A percentile compares a stretch with the other conserved stretches of the same genome.
These are phyloP conservation scores for Microtus pennsylvanicus DNA, from an alignment of 2,113 vertebrate genomes.

Conservation along the genomic window DNA sequence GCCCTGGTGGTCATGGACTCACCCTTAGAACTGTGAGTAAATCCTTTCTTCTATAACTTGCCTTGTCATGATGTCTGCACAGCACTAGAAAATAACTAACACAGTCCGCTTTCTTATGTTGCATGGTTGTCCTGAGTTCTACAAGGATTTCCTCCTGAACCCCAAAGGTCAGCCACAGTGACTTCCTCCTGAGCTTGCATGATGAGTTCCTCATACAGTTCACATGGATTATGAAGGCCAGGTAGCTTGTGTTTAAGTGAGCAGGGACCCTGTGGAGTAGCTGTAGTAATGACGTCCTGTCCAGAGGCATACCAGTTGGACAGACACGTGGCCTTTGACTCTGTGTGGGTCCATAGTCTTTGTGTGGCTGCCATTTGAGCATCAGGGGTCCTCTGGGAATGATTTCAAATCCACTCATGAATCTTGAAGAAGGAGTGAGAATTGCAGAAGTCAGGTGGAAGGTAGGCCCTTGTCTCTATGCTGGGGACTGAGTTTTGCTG, in stretches of 20 bases:
- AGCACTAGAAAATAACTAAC: not conserved
- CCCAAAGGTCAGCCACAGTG: not conserved
- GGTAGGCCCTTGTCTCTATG: not conserved
- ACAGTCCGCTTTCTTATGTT: not conserved
- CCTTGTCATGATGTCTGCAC: not conserved
- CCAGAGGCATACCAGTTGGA: not conserved
- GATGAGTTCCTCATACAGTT: not conserved
- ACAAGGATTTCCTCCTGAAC: not conserved
- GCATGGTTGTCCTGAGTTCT: not conserved
- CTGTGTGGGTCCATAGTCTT: not conserved
- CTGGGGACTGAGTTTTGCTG: not conserved
- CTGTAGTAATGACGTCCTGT: not conserved
- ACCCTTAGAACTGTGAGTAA: not conserved
- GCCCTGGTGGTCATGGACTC: not conserved
- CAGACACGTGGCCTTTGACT: not conserved
- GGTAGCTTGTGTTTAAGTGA: not conserved
- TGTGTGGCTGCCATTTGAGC: not conserved
- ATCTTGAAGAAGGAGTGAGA: not conserved
- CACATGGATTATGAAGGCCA: not conserved
- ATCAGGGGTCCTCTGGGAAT: not conserved
- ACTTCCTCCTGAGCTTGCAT: not conserved
- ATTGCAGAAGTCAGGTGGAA: not conserved
- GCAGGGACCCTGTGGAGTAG: not conserved
- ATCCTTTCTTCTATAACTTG: not conserved
- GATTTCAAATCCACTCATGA: not conserved